Percentiles rank a stretch among this genome's conserved stretches.
Conservation (phyloP, 2,888 invertebrate genomes). For the Sipunculus nudus region DNA sequence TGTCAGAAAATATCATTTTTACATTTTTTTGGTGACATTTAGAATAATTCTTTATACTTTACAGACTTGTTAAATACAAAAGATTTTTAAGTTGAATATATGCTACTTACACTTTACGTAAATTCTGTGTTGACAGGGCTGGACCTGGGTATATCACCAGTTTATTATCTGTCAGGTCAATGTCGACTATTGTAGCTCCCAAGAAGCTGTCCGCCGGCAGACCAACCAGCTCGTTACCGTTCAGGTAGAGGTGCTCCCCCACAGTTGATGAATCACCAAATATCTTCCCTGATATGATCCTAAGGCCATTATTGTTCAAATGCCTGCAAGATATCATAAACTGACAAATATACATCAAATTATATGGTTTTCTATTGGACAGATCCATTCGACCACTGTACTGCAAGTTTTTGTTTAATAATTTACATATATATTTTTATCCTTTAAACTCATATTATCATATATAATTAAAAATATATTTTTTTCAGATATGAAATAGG, state of each 20-base stretch:
- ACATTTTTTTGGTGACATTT: too few species aligned
- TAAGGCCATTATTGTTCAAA: conserved; percentile 19
- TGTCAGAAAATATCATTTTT: too few species aligned
- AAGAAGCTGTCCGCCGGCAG: conserved; percentile 39
- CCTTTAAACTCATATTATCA: not conserved
- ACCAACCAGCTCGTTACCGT: conserved; percentile 35
- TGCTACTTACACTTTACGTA: conserved; percentile 35
- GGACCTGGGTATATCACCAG: conserved; percentile 38
- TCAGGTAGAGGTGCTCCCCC: conserved; percentile 27
- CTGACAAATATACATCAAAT: too few species aligned
- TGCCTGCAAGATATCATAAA: conserved; percentile 11
- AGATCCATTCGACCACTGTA: too few species aligned
- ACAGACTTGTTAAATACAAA: not conserved
- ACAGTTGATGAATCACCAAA: conserved; percentile 20
- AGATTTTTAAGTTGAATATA: not conserved
- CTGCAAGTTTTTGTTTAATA: conserved; percentile 1
- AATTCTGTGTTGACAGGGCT: conserved; percentile 35
- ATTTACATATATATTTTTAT: not conserved
- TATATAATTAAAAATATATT: not conserved
- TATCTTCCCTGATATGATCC: conserved; percentile 23
- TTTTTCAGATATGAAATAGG: too few species aligned
- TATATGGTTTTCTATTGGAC: too few species aligned
- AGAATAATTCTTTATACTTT: not conserved
- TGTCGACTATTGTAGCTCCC: conserved; percentile 30
- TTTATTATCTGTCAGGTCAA: conserved; percentile 36